Percentiles rank a stretch among this genome's conserved stretches.
These are phyloP conservation scores for Megaustenia siamemsis DNA, from an alignment of 2,888 invertebrate genomes.

Conservation along the genomic window DNA sequence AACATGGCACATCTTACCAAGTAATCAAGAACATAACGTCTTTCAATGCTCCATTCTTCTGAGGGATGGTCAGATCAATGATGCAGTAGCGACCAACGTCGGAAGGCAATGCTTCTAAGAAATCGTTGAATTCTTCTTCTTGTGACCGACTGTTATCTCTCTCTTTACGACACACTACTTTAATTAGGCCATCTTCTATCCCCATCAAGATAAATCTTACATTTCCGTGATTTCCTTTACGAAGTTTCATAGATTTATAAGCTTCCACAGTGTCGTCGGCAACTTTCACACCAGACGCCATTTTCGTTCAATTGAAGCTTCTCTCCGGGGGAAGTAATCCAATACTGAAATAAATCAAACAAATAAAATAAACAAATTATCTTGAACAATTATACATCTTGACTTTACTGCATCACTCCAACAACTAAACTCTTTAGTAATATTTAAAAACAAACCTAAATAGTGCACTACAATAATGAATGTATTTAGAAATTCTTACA, in stretches of 20 bases:
- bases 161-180: constrained; percentile 34
- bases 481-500: constrained; percentile 2
- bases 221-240: constrained; percentile 32
- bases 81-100: constrained; percentile 48
- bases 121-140: constrained; percentile 44
- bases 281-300: constrained; percentile 54
- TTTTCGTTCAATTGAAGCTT: constrained; percentile 17
- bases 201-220: constrained; percentile 46
- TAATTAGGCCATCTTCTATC: constrained; percentile 46
- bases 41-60: constrained; percentile 45
- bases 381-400: too few species aligned
- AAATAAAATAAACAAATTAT: too few species aligned
- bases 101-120: constrained; percentile 24
- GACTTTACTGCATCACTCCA: too few species aligned
- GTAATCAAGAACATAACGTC: constrained; percentile 50
- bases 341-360: not conserved
- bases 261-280: constrained; percentile 23
- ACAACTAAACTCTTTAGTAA: too few species aligned
- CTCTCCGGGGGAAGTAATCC: not conserved
- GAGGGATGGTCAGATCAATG: constrained; percentile 48
- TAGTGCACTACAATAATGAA: not conserved
- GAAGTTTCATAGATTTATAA: constrained; percentile 47
- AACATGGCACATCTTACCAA: constrained; percentile 38
- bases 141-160: constrained; percentile 18
- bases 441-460: too few species aligned